phyloP scores from a whole-genome alignment of 2,888 invertebrate species.

The Disparrhopalites patrizii region DNA sequence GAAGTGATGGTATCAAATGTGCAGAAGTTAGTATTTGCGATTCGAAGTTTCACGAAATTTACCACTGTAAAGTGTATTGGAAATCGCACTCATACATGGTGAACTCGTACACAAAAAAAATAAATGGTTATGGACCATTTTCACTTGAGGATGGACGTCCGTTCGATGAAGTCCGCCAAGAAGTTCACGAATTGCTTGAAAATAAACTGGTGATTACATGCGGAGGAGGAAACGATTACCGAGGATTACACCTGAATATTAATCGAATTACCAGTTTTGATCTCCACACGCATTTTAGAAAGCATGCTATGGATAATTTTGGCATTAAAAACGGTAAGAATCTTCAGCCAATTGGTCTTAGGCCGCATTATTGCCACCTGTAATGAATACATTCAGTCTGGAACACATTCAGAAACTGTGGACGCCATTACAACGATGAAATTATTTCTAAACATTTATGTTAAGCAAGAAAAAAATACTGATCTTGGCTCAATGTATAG shows the following conservation, averaged over 20 bases:
- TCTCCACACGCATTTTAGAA: neutral
- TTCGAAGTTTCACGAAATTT: neutral
- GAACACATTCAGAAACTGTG: neutral
- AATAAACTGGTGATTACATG: neutral
- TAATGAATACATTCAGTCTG: neutral
- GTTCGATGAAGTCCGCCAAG: neutral
- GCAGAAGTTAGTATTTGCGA: neutral
- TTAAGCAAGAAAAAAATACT: neutral
- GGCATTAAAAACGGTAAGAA: neutral
- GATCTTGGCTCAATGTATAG: neutral
- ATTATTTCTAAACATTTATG: neutral
- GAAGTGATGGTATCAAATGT: neutral
- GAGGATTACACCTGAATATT: neutral
- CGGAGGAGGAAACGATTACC: neutral
- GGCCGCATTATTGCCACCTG: neutral
- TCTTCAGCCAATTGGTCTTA: neutral
- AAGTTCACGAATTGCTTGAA: neutral
- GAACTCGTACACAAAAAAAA: neutral
- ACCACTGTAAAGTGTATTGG: neutral
- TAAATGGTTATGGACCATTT: neutral
- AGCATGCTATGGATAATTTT: neutral
- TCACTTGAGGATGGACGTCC: neutral
- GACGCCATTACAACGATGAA: neutral
- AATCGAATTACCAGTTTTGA: conserved; percentile 1
- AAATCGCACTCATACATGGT: neutral